phyloP scores from a whole-genome alignment of 1,140 invertebrate genomes.

The Pseudomyrmex concolor region DNA sequence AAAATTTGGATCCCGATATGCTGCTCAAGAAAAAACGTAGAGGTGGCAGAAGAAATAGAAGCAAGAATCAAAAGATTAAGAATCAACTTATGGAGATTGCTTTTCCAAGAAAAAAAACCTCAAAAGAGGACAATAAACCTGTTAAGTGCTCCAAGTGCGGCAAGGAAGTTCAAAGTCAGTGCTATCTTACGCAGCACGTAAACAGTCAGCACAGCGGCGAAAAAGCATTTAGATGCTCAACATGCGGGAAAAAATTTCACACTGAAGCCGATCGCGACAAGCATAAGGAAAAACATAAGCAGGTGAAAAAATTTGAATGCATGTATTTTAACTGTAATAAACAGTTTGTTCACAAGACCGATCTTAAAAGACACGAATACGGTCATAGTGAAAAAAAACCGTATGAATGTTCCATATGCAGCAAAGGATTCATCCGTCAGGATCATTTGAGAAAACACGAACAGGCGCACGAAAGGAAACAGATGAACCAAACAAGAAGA shows the following conservation, averaged over 20 bases:
- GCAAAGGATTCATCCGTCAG: slow-evolving; percentile 96
- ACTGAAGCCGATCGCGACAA: slow-evolving; percentile 88
- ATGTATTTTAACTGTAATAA: slow-evolving; percentile 89
- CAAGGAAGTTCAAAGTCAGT: slow-evolving; percentile 86
- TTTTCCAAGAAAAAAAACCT: no score
- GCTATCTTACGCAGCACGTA: slow-evolving; percentile 95
- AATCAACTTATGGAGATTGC: no score
- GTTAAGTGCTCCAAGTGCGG: no score
- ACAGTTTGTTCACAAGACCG: slow-evolving; percentile 96
- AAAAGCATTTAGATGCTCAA: slow-evolving; percentile 93
- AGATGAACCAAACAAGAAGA: no score
- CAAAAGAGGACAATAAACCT: no score
- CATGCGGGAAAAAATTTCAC: slow-evolving; percentile 93
- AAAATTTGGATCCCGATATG: slow-evolving; percentile 65
- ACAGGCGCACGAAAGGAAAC: no score
- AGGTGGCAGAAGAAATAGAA: slow-evolving; percentile 57
- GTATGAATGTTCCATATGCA: slow-evolving; percentile 92
- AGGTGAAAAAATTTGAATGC: slow-evolving; percentile 93
- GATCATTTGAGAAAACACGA: slow-evolving; percentile 96
- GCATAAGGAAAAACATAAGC: slow-evolving; percentile 91
- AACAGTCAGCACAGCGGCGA: slow-evolving; percentile 95
- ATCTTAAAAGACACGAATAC: slow-evolving; percentile 94
- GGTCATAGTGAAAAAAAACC: slow-evolving; percentile 94
- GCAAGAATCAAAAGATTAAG: slow-evolving; percentile 33
- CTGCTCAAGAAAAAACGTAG: slow-evolving; percentile 73